Evolutionary conservation across 1,140 invertebrate genomes (phyloP), one percentile per base, ranked within the genome.

Genomic region (Drosophila ogumai): DNA sequence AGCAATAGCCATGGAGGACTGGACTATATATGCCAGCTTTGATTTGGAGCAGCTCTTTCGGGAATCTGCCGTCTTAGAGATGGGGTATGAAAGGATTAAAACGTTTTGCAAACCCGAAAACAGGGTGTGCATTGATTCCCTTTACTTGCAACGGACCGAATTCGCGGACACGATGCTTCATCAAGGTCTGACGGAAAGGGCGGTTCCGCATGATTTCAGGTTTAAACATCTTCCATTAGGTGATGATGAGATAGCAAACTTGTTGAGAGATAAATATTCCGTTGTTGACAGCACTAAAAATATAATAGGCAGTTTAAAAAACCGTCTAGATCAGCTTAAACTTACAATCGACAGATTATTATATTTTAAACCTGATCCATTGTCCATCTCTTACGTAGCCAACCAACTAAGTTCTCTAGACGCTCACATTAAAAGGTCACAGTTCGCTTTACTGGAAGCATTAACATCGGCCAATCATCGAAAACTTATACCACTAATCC

Each of bases 381-480:
- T 0, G 12, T 5, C 2, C 1, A 28, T 34, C 9, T 0, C 17
- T 12, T 0, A 4, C 12, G 0, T 28, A 5, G 2, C 0, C 6
- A n/a, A 40, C 4, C 3, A 22, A 32, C 15, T 71, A 0, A 19
- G 7, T 25, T 7, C 10, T 13, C 6, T 68, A 19, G 34, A 22
- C 2, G 10, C 1, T 6, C 19, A 34, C 3, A 13, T 71, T 15
- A 31, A 34, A n/a, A 31, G 19, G 2, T 19, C 65, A 0, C 17
- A 57, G 15, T 22, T 19, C 25, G 25, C 65, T 41, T 32, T 71
- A 32, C 19, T 15, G 19, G 68, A 71, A 34, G 65, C 64, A 15
- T 10, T 71, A 17, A 2, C 9, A 10, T 38, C 34, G 6, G 50
- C 67, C 10, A 3, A n/a, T 12, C 32, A 56, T 3, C 7, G 19